Evolutionary conservation across 2,888 invertebrate species (phyloP), one percentile per base, ranked within the genome.

Genomic region (Brenthis hecate): DNA sequence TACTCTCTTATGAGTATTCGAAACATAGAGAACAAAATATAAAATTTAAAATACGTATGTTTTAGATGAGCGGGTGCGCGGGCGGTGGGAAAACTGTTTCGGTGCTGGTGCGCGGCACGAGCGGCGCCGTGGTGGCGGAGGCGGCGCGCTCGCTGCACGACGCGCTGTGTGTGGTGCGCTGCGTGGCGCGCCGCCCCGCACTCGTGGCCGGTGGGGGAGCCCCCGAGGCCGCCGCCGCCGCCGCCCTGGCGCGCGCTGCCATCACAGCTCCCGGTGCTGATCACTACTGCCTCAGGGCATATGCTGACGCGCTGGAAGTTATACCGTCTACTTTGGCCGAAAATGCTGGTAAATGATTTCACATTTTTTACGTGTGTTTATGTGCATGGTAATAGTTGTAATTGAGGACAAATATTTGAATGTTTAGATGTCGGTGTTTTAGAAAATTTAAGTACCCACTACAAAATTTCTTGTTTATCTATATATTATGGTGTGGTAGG

Each of bases 151-250:
- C 98, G 71, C 93, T 98, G 72, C 98, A 98, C 89, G 98, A 98
- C 93, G 98, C 98, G 47, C 89, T 96, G 73, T 96, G 96, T 81
- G 98, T 98, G 62, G 97, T 99, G 82, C 96, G 99, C 76, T 99
- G 99, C 89, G 94, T 99, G 78, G 99, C 99, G 5, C 98, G 98
- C 79, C 96, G 98, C 74, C 96, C 96, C 71, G 98, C 98, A 56
- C 92, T 99, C 77, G 96, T 99, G 85, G 96, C 98, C 65, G 99
- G 99, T 71, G 99, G 99, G 61, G 99, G 99, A 57, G 98, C 99
- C 14, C 99, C 99, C 5, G 99, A 99, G 93, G 99, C 98, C 73
- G 98, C 99, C 85, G 94, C 99, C 72, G 96, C 99, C 0, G 93
- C 98, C 47, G 95, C 96, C 70, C 93, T 99, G 66, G 96, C 96